Conservation (phyloP, 2,797 vertebrate species). For the Amblyopsis hoosieri region DNA sequence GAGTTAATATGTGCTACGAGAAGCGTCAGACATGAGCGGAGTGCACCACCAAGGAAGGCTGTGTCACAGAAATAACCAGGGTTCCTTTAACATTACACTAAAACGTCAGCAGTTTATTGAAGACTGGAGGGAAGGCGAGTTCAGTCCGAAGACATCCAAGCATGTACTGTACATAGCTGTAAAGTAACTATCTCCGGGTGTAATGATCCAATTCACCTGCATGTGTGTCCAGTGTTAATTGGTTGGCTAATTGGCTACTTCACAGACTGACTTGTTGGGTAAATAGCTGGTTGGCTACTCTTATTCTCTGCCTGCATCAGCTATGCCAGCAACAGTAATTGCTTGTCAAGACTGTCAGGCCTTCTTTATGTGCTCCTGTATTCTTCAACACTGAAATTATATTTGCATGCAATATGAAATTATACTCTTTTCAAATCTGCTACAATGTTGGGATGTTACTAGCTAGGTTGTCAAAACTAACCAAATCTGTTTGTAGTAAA, state of each 20-base stretch:
- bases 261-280: conserved; percentile 1
- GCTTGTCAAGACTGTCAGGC: conserved; percentile 59
- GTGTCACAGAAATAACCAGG: no score
- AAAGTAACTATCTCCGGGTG: no score
- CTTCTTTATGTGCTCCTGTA: conserved; percentile 37
- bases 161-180: no score
- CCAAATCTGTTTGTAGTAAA: not conserved
- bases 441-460: conserved; percentile 29
- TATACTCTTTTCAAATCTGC: conserved; percentile 40
- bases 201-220: no score
- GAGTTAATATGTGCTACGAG: not conserved
- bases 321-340: conserved; percentile 56
- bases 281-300: not conserved
- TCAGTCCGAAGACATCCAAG: no score
- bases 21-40: no score
- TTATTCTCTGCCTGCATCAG: conserved; percentile 20
- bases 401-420: conserved; percentile 61
- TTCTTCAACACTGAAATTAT: conserved; percentile 54
- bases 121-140: no score
- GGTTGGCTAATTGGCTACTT: not conserved
- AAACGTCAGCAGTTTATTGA: no score
- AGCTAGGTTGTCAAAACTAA: conserved; percentile 41
- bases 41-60: no score
- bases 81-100: no score
- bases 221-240: no score